Percentiles rank a stretch among this genome's conserved stretches.
Evolutionary conservation across 2,888 invertebrate species (phyloP).

Genomic region (Meteorus colon): DNA sequence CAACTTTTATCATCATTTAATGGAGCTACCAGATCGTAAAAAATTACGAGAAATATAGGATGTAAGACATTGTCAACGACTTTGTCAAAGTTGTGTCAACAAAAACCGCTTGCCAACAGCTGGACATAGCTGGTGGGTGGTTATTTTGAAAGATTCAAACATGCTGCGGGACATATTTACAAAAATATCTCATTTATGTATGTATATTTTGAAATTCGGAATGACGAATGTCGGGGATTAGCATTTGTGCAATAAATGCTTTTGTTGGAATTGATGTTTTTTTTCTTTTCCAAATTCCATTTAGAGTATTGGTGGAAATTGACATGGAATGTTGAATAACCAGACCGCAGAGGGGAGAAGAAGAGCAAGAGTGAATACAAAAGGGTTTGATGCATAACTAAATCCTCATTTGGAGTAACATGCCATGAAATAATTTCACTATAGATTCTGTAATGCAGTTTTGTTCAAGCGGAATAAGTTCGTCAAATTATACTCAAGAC

Average conservation of each 20-base stretch:
- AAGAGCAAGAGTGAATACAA: not conserved
- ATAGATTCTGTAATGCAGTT: constrained; percentile 57
- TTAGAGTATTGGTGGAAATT: too few species aligned
- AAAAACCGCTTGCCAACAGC: constrained; percentile 67
- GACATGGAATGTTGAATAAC: too few species aligned
- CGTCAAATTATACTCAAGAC: constrained; percentile 58
- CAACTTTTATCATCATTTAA: constrained; percentile 68
- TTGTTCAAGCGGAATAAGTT: constrained; percentile 52
- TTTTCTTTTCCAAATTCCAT: too few species aligned
- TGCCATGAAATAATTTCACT: constrained; percentile 58
- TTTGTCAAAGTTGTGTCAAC: constrained; percentile 72
- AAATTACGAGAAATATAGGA: constrained; percentile 51
- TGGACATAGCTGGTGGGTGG: constrained; percentile 61
- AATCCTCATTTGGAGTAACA: not conserved
- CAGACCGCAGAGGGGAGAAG: too few species aligned
- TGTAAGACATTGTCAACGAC: constrained; percentile 71
- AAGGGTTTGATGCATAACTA: constrained; percentile 22
- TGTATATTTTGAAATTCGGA: constrained; percentile 7
- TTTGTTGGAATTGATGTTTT: too few species aligned
- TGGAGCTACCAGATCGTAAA: constrained; percentile 67
- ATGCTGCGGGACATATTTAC: constrained; percentile 43
- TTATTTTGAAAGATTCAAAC: constrained; percentile 69
- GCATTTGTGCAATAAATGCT: too few species aligned
- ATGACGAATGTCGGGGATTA: not conserved
- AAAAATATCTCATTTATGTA: constrained; percentile 24